These are phyloP conservation scores for Archilochus colubris DNA, from an alignment of 2,113 vertebrate species.

Conservation along the genomic window DNA sequence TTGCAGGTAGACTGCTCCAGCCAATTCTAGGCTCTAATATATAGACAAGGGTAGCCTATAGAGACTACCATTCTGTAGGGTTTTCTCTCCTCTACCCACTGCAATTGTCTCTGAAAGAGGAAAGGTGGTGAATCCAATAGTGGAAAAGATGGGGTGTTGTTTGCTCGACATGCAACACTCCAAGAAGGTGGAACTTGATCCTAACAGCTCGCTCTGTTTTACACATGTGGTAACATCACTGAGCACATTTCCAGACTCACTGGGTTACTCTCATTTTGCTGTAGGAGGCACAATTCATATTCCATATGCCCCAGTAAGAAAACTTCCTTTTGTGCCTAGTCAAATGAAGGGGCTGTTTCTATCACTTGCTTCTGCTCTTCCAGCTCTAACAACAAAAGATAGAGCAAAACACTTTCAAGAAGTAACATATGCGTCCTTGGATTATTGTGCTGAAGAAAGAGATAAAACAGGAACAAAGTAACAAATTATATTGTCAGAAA, in stretches of 20 bases:
- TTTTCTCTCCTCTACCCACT: background rate
- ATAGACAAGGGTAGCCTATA: background rate
- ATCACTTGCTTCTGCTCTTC: background rate
- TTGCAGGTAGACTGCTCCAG: background rate
- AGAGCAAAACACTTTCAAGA: constrained; percentile 39
- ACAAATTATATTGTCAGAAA: constrained; percentile 86
- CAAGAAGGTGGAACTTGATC: fast-evolving
- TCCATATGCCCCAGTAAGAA: background rate
- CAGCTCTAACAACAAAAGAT: constrained; percentile 38
- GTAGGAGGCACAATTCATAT: background rate
- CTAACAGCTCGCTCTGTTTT: background rate
- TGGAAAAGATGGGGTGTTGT: background rate
- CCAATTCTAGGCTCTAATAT: background rate
- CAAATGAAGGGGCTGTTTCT: background rate
- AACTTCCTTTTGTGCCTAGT: background rate
- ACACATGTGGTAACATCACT: fast-evolving
- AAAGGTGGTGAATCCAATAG: background rate
- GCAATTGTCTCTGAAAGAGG: background rate
- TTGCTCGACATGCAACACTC: background rate
- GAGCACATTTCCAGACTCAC: background rate
- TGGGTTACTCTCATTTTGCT: background rate
- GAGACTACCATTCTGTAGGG: background rate
- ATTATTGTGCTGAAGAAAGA: constrained; percentile 61
- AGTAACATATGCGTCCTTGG: constrained; percentile 19
- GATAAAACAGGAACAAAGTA: constrained; percentile 80